phyloP scores from a whole-genome alignment of 92 coral and sea anemone genomes.

The Nematostella vectensis region DNA sequence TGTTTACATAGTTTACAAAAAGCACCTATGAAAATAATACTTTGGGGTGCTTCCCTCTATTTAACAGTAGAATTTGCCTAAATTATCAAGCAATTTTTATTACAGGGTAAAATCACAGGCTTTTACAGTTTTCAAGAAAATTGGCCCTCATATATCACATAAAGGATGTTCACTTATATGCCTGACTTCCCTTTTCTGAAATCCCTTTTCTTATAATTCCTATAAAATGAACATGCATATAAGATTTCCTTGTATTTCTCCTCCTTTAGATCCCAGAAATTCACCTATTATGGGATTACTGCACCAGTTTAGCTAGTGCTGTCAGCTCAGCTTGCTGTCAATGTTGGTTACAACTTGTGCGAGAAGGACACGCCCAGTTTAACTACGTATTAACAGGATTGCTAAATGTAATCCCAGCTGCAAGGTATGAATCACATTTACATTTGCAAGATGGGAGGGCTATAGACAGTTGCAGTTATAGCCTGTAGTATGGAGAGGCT shows the following conservation, averaged over 20 bases:
- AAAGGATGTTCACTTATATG: too few species aligned
- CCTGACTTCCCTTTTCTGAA: too few species aligned
- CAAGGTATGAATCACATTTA: conserved; percentile 46
- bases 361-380: conserved; percentile 42
- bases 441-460: too few species aligned
- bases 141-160: too few species aligned
- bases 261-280: conserved; percentile 38
- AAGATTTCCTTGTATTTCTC: not conserved
- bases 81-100: too few species aligned
- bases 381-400: conserved; percentile 40
- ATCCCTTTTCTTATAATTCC: too few species aligned
- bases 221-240: not conserved
- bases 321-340: conserved; percentile 38
- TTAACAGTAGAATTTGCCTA: too few species aligned
- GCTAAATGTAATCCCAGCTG: conserved; percentile 40
- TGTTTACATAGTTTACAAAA: not conserved
- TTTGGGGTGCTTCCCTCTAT: not conserved
- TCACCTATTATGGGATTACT: conserved; percentile 44
- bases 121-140: too few species aligned
- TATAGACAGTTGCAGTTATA: too few species aligned
- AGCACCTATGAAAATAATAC: not conserved
- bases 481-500: too few species aligned
- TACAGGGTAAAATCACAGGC: too few species aligned
- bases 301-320: conserved; percentile 30
- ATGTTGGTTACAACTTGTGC: conserved; percentile 51